Base-by-base conservation (phyloP, 2,113 vertebrate species). In the Cinclus cinclus region DNA sequence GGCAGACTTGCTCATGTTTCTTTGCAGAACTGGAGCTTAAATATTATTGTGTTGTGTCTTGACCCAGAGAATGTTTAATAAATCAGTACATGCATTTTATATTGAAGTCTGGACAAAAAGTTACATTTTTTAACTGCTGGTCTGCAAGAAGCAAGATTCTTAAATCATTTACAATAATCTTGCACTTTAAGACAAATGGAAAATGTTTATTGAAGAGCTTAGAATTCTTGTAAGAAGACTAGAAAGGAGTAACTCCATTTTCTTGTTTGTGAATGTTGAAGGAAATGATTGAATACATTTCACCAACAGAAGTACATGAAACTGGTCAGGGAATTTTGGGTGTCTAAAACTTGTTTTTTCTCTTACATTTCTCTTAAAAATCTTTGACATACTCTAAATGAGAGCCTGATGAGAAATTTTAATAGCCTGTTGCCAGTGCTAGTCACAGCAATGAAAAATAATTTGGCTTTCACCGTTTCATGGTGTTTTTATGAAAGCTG, bases 211-310 rank as follows among this genome's bases (percentile, higher is more conserved):
- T 42, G 11, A 77, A 74, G 31, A 82, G 18, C 23, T 47, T 67
- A 3, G 2, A 58, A n/a, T 81, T 76, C 64, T 81, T 55, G 9
- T 46, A 31, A 53, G 73, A 71, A 31, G 6, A 7, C 9, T 77
- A 47, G 33, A 55, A 78, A 69, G 15, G 33, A 70, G 20, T 18
- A 56, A 5, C 9, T 41, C 6, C 0, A 0, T 22, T 17, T 31
- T 30, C 71, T 73, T 73, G 5, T 55, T 79, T 63, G 28, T 37
- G 59, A 74, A 31, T 65, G 17, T 30, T 52, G 12, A 65, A 75
- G 33, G 27, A 70, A 65, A 70, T 75, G 10, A 15, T 41, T 44
- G 33, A 73, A 13, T 74, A 39, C 14, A 12, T 30, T 56, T 88
- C 2, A 0, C 39, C 53, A 59, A 21, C 25, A 81, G 37, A n/a